phyloP scores from a whole-genome alignment of 2,113 vertebrate genomes.

The Nematolebias whitei region DNA sequence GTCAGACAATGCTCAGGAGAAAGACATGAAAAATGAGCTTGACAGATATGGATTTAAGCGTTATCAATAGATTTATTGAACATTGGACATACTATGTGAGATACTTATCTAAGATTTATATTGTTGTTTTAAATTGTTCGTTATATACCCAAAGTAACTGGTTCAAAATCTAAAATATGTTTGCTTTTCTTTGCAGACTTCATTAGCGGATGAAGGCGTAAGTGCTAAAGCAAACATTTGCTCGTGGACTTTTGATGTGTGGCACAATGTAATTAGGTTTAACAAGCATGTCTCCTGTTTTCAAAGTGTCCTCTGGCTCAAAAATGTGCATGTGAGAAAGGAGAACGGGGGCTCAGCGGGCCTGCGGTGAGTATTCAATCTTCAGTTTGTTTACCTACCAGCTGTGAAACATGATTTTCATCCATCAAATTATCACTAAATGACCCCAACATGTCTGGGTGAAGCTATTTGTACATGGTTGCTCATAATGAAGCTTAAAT shows the following conservation, averaged over 20 bases:
- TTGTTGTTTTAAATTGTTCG: too few species aligned
- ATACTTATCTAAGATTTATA: constrained; percentile 10
- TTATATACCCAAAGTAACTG: too few species aligned
- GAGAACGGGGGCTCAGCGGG: constrained; percentile 85
- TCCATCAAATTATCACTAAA: constrained; percentile 48
- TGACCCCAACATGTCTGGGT: not conserved
- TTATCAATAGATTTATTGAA: constrained; percentile 10
- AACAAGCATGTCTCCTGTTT: constrained; percentile 38
- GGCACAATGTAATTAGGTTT: constrained; percentile 18
- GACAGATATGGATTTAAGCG: constrained; percentile 20
- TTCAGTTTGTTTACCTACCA: constrained; percentile 12
- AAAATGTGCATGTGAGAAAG: constrained; percentile 88
- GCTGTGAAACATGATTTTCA: constrained; percentile 54
- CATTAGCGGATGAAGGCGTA: constrained; percentile 86
- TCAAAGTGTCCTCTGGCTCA: constrained; percentile 84
- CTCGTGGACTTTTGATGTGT: constrained; percentile 6
- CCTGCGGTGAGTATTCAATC: constrained; percentile 83
- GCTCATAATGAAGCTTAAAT: constrained; percentile 2
- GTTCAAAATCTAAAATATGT: not conserved
- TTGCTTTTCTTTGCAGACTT: constrained; percentile 77
- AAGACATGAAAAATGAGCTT: constrained; percentile 37
- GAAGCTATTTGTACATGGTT: not conserved
- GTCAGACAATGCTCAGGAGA: constrained; percentile 39
- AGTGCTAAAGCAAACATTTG: constrained; percentile 41
- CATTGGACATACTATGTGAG: constrained; percentile 9